These are phyloP conservation scores for Cheilosia pagana DNA, from an alignment of 2,888 invertebrate species.

Conservation along the genomic window DNA sequence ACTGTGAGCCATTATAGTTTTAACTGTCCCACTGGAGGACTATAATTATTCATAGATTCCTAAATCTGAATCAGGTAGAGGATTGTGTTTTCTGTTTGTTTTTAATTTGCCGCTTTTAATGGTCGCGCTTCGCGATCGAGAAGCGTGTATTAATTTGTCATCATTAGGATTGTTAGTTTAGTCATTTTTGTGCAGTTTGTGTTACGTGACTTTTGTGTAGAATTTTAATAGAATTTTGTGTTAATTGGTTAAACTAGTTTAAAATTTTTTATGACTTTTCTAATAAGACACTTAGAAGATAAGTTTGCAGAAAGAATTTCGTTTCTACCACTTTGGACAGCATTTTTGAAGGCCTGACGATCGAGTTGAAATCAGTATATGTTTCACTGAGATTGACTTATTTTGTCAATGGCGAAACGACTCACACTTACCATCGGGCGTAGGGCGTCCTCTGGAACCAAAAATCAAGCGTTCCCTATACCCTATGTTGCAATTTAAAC, in stretches of 20 bases:
- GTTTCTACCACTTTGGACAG: too few species aligned
- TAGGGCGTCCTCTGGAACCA: too few species aligned
- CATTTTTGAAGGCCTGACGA: too few species aligned
- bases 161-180: constrained; percentile 16
- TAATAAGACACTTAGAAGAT: too few species aligned
- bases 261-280: not conserved
- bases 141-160: constrained; percentile 33
- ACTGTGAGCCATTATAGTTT: constrained; percentile 3
- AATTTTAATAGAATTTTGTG: not conserved
- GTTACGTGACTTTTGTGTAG: not conserved
- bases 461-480: too few species aligned
- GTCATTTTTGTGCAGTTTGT: not conserved
- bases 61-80: not conserved
- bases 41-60: constrained; percentile 5
- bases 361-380: too few species aligned
- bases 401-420: too few species aligned
- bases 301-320: too few species aligned
- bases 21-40: not conserved
- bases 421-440: too few species aligned
- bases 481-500: too few species aligned
- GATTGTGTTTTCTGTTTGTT: not conserved
- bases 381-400: too few species aligned
- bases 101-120: constrained; percentile 3
- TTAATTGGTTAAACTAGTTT: not conserved
- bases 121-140: constrained; percentile 21